These are phyloP conservation scores for Parazoanthus swiftii DNA, from an alignment of 92 coral and sea anemone genomes.

Conservation along the genomic window DNA sequence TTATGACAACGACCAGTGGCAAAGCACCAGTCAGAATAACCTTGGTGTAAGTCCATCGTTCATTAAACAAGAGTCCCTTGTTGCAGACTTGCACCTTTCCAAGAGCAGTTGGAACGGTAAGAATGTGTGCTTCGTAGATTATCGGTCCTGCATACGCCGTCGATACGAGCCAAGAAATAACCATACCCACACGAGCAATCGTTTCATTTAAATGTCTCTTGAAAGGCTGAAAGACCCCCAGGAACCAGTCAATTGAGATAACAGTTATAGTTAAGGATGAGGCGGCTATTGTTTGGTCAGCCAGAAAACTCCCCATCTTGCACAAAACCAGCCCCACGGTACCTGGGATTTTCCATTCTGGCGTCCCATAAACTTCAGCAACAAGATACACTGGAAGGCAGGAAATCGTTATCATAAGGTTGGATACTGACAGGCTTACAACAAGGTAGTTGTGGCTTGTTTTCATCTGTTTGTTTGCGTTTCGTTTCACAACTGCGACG, in stretches of 20 bases:
- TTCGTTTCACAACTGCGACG: constrained; percentile 27
- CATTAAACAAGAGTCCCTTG: background rate
- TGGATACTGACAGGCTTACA: constrained; percentile 12
- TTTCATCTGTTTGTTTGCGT: constrained; percentile 24
- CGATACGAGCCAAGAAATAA: constrained; percentile 3
- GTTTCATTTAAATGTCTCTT: background rate
- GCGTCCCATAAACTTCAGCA: background rate
- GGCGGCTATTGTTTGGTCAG: constrained; percentile 33
- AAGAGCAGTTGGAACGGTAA: background rate
- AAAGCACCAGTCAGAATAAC: constrained; percentile 6
- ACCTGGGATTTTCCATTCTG: background rate
- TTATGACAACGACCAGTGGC: constrained; percentile 7
- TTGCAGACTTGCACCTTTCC: background rate
- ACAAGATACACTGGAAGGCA: constrained; percentile 8
- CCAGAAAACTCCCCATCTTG: constrained; percentile 26
- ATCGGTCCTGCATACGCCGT: constrained; percentile 15
- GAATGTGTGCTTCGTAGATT: background rate
- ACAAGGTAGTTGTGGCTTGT: constrained; percentile 27
- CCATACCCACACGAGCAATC: background rate
- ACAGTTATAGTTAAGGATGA: constrained; percentile 1
- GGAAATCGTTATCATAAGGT: constrained; percentile 5
- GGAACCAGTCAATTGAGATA: constrained; percentile 19
- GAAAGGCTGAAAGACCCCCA: constrained; percentile 19
- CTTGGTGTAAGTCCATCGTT: background rate
- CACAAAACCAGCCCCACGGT: constrained; percentile 1